Evolutionary conservation across 2,113 vertebrate species (phyloP), one percentile per base, ranked within the genome.

Genomic region (Mesitornis unicolor): DNA sequence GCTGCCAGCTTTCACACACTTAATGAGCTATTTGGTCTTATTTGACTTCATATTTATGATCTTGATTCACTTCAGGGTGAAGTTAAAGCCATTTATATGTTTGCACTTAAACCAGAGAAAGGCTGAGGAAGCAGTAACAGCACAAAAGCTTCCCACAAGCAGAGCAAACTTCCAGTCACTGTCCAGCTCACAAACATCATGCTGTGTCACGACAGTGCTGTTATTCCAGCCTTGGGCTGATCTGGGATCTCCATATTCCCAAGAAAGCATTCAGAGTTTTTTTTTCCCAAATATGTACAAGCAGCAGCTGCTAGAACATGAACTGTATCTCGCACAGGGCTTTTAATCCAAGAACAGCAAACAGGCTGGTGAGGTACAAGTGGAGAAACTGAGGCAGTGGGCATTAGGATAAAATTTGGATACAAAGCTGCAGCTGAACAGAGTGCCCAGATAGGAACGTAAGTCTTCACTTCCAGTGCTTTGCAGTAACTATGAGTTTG

Each of bases 121-220:
- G 40, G 35, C 33, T 76, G 56, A 69, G 65, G 50, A 69, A 84
- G 56, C n/a, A 59, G 12, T 29, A 53, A 36, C 25, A 36, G 35
- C 60, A 59, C 24, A 31, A 3, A 45, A 26, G 43, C 21, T 60
- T 91, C 11, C 43, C 69, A 56, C 0, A 22, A 64, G 33, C 65
- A 88, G 9, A 87, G 25, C 28, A 80, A 63, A 40, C 48, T 60
- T 89, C 29, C 65, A 16, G 7, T 5, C 8, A 5, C 40, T 68
- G 18, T 13, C 13, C 35, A 36, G 28, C n/a, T 75, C 47, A 43
- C 35, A 57, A 59, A 36, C 45, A 61, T 5, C 0, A 0, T 13
- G 9, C 75, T 73, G 1, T 26, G 47, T 24, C 35, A 21, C 26
- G 51, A 18, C 48, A 64, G 47, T 16, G 25, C 31, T 4, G 1